Evolutionary conservation across 2,888 invertebrate species (phyloP).

Genomic region (Acanthosepion pharaonis): DNA sequence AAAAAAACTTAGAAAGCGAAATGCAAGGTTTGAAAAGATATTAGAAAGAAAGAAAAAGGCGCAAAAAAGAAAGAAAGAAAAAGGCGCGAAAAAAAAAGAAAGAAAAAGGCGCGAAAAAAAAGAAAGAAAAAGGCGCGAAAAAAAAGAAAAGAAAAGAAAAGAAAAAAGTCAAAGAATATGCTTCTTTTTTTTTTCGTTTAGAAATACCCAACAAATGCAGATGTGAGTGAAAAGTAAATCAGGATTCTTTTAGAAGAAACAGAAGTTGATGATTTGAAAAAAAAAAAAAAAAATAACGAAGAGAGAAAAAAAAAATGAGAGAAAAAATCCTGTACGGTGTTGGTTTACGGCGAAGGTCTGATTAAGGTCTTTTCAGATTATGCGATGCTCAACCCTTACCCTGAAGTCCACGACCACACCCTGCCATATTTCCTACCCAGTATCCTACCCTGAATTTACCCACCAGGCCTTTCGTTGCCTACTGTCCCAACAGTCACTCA

Average conservation of each 20-base stretch:
- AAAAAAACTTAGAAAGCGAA: too few species aligned
- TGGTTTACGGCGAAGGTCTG: background rate
- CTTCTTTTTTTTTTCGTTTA: too few species aligned
- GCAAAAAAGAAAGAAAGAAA: too few species aligned
- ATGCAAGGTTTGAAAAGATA: too few species aligned
- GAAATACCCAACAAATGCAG: background rate
- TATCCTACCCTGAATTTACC: background rate
- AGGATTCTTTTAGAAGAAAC: background rate
- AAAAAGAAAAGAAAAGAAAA: too few species aligned
- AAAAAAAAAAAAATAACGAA: background rate
- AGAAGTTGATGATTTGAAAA: background rate
- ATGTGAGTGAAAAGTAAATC: background rate
- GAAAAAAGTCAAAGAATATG: too few species aligned
- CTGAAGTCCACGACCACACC: background rate
- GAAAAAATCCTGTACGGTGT: background rate
- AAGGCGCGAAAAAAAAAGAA: too few species aligned
- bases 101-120: too few species aligned
- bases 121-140: too few species aligned
- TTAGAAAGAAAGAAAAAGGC: too few species aligned
- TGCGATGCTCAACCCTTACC: background rate
- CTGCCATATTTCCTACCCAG: background rate
- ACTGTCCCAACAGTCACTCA: background rate
- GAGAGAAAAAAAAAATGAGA: background rate
- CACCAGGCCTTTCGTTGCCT: background rate
- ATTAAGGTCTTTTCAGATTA: constrained; percentile 33